Conservation (phyloP, 2,113 vertebrate genomes). For the Sander lucioperca region DNA sequence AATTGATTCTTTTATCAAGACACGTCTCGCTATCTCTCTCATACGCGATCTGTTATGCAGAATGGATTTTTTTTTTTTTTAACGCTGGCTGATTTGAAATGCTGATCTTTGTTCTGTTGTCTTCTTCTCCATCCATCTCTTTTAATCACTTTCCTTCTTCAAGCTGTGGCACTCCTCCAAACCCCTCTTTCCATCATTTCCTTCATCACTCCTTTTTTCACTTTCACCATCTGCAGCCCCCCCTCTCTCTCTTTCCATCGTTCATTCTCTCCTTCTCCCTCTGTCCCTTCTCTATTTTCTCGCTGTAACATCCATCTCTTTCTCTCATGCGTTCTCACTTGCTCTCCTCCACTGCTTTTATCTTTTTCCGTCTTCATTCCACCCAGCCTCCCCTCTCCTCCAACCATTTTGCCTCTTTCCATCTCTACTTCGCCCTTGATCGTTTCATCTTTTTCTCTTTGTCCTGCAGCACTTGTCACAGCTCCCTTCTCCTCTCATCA, state of each 20-base stretch:
- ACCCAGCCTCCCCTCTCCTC: not conserved
- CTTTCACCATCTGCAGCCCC: not conserved
- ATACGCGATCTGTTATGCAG: slow-evolving; percentile 68
- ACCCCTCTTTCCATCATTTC: slow-evolving; percentile 1
- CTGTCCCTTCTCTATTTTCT: not conserved
- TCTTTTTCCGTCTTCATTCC: slow-evolving; percentile 9
- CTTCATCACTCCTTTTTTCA: not conserved
- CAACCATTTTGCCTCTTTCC: slow-evolving; percentile 8
- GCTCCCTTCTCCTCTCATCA: slow-evolving; percentile 27
- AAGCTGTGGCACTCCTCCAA: not conserved
- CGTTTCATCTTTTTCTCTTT: slow-evolving; percentile 17
- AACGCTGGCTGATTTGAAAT: slow-evolving; percentile 64
- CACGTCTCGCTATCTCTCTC: slow-evolving; percentile 66
- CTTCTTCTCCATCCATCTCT: slow-evolving; percentile 39
- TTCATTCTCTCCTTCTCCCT: slow-evolving; percentile 5
- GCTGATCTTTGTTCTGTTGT: slow-evolving; percentile 66
- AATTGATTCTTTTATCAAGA: slow-evolving; percentile 79
- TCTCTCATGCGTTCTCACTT: not conserved
- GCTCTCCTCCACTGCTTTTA: slow-evolving; percentile 20
- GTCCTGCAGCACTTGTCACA: slow-evolving; percentile 37
- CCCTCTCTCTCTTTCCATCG: not conserved
- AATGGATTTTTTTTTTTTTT: slow-evolving; percentile 69
- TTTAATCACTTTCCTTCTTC: slow-evolving; percentile 33
- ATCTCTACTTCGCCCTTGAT: slow-evolving; percentile 14
- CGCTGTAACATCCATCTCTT: not conserved